Evolutionary conservation across 2,113 vertebrate species (phyloP).

Genomic region (Scolopax mira): DNA sequence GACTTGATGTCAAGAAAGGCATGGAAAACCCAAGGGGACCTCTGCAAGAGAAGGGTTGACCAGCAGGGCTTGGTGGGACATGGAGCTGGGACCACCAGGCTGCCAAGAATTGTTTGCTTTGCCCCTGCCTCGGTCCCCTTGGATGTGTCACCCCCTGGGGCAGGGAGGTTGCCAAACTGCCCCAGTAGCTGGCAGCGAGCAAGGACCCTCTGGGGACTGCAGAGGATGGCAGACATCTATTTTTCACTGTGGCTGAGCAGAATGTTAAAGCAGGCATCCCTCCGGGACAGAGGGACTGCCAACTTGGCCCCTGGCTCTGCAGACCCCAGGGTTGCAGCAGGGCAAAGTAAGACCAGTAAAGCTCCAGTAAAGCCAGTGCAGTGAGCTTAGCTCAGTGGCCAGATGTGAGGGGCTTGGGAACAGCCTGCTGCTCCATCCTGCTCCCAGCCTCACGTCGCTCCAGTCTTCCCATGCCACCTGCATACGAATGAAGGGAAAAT

Average conservation of each 20-base stretch:
- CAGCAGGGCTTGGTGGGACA: not conserved
- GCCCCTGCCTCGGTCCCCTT: not conserved
- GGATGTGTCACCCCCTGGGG: not conserved
- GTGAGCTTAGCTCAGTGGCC: fast-evolving
- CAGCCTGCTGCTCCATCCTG: not conserved
- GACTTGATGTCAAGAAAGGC: not conserved
- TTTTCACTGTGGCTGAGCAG: not conserved
- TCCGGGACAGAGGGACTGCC: fast-evolving
- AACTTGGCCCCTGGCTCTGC: fast-evolving
- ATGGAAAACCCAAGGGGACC: not conserved
- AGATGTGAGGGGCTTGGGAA: fast-evolving
- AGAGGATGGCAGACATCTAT: not conserved
- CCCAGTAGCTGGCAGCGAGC: not conserved
- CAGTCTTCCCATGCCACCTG: not conserved
- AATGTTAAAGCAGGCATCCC: not conserved
- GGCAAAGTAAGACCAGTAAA: not conserved
- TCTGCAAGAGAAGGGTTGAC: not conserved
- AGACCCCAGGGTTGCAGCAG: not conserved
- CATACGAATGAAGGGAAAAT: slow-evolving; percentile 23
- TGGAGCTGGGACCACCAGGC: not conserved
- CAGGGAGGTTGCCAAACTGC: not conserved
- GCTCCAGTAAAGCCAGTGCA: not conserved
- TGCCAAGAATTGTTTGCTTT: not conserved
- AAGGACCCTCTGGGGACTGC: not conserved
- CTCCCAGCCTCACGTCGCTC: fast-evolving